Base-by-base conservation (phyloP, 2,797 vertebrate species). In the Melanotaenia trifasciata region DNA sequence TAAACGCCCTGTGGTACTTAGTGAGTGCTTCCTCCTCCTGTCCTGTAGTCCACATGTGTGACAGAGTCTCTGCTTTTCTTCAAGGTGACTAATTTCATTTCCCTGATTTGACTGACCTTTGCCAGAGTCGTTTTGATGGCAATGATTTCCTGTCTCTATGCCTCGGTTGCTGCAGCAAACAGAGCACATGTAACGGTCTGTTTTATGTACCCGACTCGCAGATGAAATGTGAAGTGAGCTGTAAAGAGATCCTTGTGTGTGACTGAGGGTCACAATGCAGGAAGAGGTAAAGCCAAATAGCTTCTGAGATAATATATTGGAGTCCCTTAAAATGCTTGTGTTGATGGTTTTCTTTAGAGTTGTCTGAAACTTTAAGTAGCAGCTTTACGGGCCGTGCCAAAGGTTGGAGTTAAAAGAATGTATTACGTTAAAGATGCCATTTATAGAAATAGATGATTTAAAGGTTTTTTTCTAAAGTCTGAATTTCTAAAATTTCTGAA, bases 141-240 rank as follows among this genome's bases (percentile, higher is more conserved):
- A 97, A 97, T 94, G 96, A 98, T 97, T 98, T 98, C 93, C 96
- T 98, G 96, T 98, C 97, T 90, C 90, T 94, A 95, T 93, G 90
- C 90, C 88, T 97, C 94, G 94, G 92, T 72, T 91, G 70, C 91
- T 70, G 80, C 91, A 90, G 90, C 80, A 90, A 92, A 90, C 82
- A 64, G 86, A 89, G 88, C 93, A 92, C 95, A 90, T 85, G 90
- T 66, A 81, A 73, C 70, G 86, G 87, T 84, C 90, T 93, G 84
- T 90, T 95, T 93, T 91, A 89, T 89, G 85, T 93, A 73, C 90
- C 87, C 72, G 73, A 83, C 88, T 80, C 90, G 85, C 86, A 71
- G 88, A 90, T 86, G 78, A 92, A 90, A 94, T 93, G 93, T 92
- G 92, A 95, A 93, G 91, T 78, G 91, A 93, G 89, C 88, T 87